A percentile compares a stretch with the other conserved stretches of the same genome.
Conservation (phyloP, 92 coral and sea anemone genomes). For the Palythoa caribaeorum region DNA sequence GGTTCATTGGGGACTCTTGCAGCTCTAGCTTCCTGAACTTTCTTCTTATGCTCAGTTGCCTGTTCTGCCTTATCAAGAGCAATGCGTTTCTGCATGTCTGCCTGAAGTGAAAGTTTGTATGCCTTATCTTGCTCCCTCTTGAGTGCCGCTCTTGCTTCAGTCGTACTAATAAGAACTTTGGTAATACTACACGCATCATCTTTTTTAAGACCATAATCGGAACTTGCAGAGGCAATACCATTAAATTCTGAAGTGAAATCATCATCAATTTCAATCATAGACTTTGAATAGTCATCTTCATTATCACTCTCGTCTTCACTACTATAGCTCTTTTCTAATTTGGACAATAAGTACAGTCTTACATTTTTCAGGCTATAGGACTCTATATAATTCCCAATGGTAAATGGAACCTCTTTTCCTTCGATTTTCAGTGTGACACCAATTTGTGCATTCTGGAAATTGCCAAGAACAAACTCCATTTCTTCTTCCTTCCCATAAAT, state of each 20-base stretch:
- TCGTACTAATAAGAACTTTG: constrained; percentile 36
- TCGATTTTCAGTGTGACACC: constrained; percentile 66
- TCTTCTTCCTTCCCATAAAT: constrained; percentile 67
- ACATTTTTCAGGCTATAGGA: constrained; percentile 23
- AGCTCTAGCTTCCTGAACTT: constrained; percentile 69
- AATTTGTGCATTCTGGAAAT: constrained; percentile 69
- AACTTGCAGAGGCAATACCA: constrained; percentile 26
- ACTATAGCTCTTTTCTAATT: constrained; percentile 21
- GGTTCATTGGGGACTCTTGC: constrained; percentile 76
- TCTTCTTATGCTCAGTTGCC: constrained; percentile 64
- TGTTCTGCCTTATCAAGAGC: constrained; percentile 61
- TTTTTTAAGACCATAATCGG: constrained; percentile 21
- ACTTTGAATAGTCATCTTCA: constrained; percentile 31
- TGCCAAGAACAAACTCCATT: constrained; percentile 70
- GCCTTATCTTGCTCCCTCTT: constrained; percentile 51
- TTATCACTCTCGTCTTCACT: constrained; percentile 25
- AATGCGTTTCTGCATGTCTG: constrained; percentile 65
- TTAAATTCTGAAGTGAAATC: constrained; percentile 20
- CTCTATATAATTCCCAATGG: constrained; percentile 37
- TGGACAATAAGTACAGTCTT: constrained; percentile 22
- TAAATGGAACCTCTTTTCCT: constrained; percentile 72
- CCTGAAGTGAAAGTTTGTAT: constrained; percentile 67
- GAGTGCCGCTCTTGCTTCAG: constrained; percentile 38
- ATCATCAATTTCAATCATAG: constrained; percentile 21
- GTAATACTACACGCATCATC: constrained; percentile 46